These are phyloP conservation scores for Acanthurus leucopareius DNA, from an alignment of 2,797 vertebrate species.

Conservation along the genomic window DNA sequence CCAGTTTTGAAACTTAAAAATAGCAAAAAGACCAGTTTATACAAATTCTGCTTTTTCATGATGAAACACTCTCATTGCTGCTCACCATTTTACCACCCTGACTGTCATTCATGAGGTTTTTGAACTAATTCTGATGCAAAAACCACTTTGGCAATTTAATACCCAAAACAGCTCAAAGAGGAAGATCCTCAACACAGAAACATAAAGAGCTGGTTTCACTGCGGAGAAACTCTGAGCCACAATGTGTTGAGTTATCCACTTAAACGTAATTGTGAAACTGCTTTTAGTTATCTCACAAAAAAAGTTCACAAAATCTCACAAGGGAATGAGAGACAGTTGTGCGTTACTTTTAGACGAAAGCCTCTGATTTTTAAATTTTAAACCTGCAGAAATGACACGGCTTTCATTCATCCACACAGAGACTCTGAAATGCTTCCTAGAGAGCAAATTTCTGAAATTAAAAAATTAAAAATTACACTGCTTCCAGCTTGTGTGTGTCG, in stretches of 20 bases:
- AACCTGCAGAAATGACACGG: too few species aligned
- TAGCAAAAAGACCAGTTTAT: neutral
- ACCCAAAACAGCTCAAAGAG: neutral
- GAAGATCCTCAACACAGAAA: neutral
- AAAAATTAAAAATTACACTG: too few species aligned
- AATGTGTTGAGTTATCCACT: neutral
- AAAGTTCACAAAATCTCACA: too few species aligned
- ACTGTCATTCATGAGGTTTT: slow-evolving; percentile 7
- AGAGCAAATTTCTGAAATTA: too few species aligned
- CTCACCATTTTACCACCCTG: neutral
- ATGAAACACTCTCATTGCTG: neutral
- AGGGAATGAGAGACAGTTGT: too few species aligned
- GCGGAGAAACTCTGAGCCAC: slow-evolving; percentile 2
- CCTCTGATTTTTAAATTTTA: too few species aligned
- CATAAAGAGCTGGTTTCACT: neutral
- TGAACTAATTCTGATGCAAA: neutral
- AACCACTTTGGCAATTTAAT: neutral
- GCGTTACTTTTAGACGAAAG: too few species aligned
- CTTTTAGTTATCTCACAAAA: neutral
- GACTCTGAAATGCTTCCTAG: too few species aligned
- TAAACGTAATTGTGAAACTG: neutral
- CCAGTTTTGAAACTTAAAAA: neutral
- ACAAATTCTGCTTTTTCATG: neutral
- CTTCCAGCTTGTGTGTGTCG: too few species aligned
- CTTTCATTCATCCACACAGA: neutral